A percentile compares a stretch with the other conserved stretches of the same genome.
phyloP scores from a whole-genome alignment of 2,113 vertebrate species.

The Sander lucioperca region DNA sequence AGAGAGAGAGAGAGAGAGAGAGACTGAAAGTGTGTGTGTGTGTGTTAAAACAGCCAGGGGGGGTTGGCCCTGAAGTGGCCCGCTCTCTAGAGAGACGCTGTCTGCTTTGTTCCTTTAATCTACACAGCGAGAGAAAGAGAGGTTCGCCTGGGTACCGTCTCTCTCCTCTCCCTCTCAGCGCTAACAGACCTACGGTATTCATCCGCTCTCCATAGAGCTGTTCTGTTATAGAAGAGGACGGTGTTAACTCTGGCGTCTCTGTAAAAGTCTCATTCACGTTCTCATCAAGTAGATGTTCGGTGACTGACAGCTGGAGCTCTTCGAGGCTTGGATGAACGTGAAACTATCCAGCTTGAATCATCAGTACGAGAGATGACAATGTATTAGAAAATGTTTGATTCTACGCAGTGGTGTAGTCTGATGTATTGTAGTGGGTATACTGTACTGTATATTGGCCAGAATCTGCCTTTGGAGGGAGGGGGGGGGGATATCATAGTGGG shows the following conservation, averaged over 20 bases:
- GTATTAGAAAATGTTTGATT: not conserved
- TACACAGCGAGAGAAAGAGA: conserved; percentile 40
- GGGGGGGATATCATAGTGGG: no score
- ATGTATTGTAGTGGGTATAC: no score
- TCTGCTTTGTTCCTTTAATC: conserved; percentile 77
- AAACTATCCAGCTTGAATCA: not conserved
- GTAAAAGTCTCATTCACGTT: not conserved
- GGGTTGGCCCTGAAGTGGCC: conserved; percentile 67
- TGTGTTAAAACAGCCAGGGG: conserved; percentile 46
- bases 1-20: not conserved
- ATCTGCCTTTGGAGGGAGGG: no score
- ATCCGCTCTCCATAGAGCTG: not conserved
- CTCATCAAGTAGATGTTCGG: not conserved
- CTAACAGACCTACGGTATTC: conserved; percentile 10
- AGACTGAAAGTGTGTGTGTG: conserved; percentile 20
- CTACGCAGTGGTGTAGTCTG: no score
- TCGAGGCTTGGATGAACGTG: not conserved
- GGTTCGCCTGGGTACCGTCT: conserved; percentile 28
- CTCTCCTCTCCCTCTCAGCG: conserved; percentile 11
- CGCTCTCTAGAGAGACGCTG: conserved; percentile 59
- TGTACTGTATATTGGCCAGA: no score
- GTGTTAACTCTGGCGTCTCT: not conserved
- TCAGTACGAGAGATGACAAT: no score
- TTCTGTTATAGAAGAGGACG: not conserved
- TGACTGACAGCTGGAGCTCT: not conserved